Percentiles rank a stretch among this genome's conserved stretches.
Conservation (phyloP, 2,797 vertebrate genomes). For the Apodemus agrarius region DNA sequence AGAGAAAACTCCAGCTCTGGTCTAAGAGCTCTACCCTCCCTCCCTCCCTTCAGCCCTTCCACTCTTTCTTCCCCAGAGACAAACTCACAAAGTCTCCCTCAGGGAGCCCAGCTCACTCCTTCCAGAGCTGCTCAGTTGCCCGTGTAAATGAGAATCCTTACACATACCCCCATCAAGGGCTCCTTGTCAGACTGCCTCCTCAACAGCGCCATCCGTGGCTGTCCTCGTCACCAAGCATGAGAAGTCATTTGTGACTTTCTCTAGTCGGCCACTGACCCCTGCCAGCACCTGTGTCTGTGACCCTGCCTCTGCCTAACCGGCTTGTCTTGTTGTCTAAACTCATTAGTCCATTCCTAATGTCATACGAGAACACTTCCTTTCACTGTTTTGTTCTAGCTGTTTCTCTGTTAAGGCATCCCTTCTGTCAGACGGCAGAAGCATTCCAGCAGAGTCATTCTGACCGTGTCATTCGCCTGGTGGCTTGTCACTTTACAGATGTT, state of each 20-base stretch:
- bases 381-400: background rate
- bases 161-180: background rate
- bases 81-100: background rate
- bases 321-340: background rate
- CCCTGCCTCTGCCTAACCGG: background rate
- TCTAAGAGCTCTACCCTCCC: background rate
- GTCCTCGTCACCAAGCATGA: background rate
- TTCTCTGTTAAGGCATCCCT: background rate
- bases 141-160: background rate
- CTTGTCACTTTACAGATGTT: background rate
- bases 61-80: background rate
- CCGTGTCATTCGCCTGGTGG: background rate
- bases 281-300: background rate
- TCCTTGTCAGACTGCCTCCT: background rate
- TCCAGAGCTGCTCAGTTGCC: background rate
- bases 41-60: background rate
- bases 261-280: background rate
- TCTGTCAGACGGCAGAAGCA: background rate
- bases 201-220: background rate
- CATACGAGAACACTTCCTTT: background rate
- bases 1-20: background rate
- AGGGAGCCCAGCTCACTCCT: background rate
- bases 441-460: background rate
- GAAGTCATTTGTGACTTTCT: background rate
- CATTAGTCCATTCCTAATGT: background rate